Evolutionary conservation across 1,140 invertebrate species (phyloP).

Genomic region (Tetramorium parvispinum): DNA sequence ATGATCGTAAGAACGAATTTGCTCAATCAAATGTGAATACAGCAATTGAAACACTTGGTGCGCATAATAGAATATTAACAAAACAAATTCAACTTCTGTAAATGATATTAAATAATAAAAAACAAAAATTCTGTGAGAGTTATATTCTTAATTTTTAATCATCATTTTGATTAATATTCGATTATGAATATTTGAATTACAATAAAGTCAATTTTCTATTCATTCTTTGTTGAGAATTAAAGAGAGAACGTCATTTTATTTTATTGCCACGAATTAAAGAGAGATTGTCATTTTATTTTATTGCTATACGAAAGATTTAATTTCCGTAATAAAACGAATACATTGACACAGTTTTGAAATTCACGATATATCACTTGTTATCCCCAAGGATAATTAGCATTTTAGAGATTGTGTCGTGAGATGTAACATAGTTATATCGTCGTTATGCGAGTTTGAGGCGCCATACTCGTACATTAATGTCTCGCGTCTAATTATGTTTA

Average conservation of each 20-base stretch:
- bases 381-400: conserved; percentile 27
- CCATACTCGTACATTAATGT: conserved; percentile 18
- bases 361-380: neutral
- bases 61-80: neutral
- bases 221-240: too few species aligned
- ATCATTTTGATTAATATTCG: neutral
- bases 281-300: neutral
- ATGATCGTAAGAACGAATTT: neutral
- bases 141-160: neutral
- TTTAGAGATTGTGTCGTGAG: neutral
- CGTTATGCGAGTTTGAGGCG: conserved; percentile 18
- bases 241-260: too few species aligned
- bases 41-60: neutral
- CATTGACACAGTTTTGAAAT: neutral
- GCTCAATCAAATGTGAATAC: neutral
- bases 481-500: neutral
- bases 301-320: neutral
- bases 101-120: neutral
- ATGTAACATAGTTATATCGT: conserved; percentile 20
- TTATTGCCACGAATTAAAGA: neutral
- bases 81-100: neutral
- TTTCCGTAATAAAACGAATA: neutral
- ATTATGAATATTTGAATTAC: neutral
- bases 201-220: too few species aligned
- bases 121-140: neutral